phyloP scores from a whole-genome alignment of 2,113 vertebrate species.

The Paedocypris sp. region DNA sequence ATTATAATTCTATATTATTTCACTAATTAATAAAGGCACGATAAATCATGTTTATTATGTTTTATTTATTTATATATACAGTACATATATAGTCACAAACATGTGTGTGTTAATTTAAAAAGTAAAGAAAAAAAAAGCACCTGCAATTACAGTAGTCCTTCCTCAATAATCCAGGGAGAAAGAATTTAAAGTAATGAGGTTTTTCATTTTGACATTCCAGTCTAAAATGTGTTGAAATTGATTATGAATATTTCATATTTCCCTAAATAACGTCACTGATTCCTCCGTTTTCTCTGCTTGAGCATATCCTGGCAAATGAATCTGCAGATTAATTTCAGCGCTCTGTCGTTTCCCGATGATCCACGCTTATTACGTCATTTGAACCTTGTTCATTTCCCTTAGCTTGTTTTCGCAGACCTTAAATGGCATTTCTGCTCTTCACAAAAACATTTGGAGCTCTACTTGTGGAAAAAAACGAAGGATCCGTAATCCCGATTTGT shows the following conservation, averaged over 20 bases:
- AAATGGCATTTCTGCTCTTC: constrained; percentile 45
- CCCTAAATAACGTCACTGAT: neutral
- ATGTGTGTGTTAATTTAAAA: too few species aligned
- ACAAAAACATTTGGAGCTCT: constrained; percentile 40
- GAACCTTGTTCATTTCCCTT: constrained; percentile 9
- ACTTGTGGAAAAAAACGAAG: constrained; percentile 41
- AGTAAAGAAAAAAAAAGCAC: too few species aligned
- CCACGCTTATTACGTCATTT: constrained; percentile 20
- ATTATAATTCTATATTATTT: too few species aligned
- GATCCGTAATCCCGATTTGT: constrained; percentile 38
- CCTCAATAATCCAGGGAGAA: too few species aligned
- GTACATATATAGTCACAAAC: too few species aligned
- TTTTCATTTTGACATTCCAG: too few species aligned
- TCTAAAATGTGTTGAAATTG: too few species aligned
- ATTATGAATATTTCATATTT: neutral
- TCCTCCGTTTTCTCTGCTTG: neutral
- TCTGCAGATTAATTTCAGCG: constrained; percentile 23
- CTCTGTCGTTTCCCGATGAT: neutral
- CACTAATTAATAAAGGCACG: too few species aligned
- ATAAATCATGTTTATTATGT: too few species aligned
- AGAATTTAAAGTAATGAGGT: too few species aligned
- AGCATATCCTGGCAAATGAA: neutral
- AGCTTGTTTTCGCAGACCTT: constrained; percentile 43
- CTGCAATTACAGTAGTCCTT: too few species aligned
- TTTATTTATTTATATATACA: too few species aligned